Evolutionary conservation across 2,888 invertebrate genomes (phyloP).

Genomic region (Harpalus rufipes): DNA sequence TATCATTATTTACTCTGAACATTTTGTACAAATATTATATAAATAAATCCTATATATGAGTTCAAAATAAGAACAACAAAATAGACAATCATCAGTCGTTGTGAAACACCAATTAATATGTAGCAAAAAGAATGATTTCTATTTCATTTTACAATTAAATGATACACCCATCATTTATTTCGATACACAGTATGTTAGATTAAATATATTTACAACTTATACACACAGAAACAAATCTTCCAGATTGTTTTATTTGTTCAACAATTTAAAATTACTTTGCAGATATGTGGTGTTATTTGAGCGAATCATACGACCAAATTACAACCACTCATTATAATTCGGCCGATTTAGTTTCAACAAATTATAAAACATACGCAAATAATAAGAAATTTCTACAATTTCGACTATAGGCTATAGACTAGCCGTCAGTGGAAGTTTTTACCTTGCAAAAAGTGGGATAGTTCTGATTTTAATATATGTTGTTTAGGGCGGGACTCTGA

Average conservation of each 20-base stretch:
- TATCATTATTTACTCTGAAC: constrained; percentile 26
- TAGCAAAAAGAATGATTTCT: background rate
- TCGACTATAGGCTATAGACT: too few species aligned
- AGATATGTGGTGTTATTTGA: constrained; percentile 54
- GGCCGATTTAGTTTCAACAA: too few species aligned
- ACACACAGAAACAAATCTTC: background rate
- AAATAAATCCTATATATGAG: constrained; percentile 26
- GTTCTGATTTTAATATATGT: too few species aligned
- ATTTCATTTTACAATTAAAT: constrained; percentile 24
- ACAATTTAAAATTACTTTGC: background rate
- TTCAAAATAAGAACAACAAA: constrained; percentile 40
- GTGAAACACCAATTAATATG: constrained; percentile 21
- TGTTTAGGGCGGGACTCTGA: too few species aligned
- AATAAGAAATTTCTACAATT: too few species aligned
- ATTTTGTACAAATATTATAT: constrained; percentile 49
- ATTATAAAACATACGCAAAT: too few species aligned
- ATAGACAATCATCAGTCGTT: constrained; percentile 37
- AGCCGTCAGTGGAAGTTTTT: too few species aligned
- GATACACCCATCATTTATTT: constrained; percentile 15
- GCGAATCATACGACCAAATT: background rate
- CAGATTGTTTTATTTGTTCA: background rate
- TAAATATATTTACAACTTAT: constrained; percentile 39
- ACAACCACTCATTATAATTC: background rate
- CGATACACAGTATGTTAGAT: constrained; percentile 8
- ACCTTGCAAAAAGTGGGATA: too few species aligned